These are phyloP conservation scores for Planiliza haematocheilus DNA, from an alignment of 2,113 vertebrate species.

Conservation along the genomic window DNA sequence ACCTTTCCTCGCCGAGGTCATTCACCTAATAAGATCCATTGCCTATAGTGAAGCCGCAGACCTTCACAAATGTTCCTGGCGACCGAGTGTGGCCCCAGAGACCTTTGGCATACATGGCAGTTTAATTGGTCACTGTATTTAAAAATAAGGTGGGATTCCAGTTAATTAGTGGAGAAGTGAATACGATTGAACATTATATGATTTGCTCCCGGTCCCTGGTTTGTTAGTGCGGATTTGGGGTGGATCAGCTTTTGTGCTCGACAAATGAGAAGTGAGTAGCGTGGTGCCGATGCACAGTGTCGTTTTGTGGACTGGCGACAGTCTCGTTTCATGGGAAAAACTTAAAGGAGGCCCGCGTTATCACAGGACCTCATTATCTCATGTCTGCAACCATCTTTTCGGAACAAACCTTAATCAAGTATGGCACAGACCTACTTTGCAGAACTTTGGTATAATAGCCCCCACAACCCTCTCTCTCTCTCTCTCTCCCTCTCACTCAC, in stretches of 20 bases:
- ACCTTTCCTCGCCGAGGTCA: slow-evolving; percentile 82
- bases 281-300: slow-evolving; percentile 90
- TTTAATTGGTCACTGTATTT: slow-evolving; percentile 94
- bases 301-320: slow-evolving; percentile 90
- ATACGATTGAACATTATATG: slow-evolving; percentile 90
- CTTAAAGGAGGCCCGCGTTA: slow-evolving; percentile 86
- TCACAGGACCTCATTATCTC: slow-evolving; percentile 91
- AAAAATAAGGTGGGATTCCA: slow-evolving; percentile 88
- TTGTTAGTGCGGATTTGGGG: slow-evolving; percentile 90
- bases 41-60: slow-evolving; percentile 85
- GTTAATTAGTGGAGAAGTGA: slow-evolving; percentile 97
- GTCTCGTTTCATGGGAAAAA: slow-evolving; percentile 89
- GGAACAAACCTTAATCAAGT: slow-evolving; percentile 84
- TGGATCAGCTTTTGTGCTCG: slow-evolving; percentile 93
- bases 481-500: slow-evolving; percentile 17
- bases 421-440: slow-evolving; percentile 82
- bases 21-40: slow-evolving; percentile 92
- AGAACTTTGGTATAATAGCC: slow-evolving; percentile 65
- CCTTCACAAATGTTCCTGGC: slow-evolving; percentile 86
- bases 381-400: slow-evolving; percentile 87
- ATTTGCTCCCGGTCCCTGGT: slow-evolving; percentile 86
- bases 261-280: slow-evolving; percentile 94
- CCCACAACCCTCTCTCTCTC: slow-evolving; percentile 11
- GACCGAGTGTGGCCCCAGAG: slow-evolving; percentile 83
- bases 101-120: slow-evolving; percentile 89